Evolutionary conservation across 1,140 invertebrate species (phyloP), one percentile per base, ranked within the genome.

Genomic region (Cephus cinctus): DNA sequence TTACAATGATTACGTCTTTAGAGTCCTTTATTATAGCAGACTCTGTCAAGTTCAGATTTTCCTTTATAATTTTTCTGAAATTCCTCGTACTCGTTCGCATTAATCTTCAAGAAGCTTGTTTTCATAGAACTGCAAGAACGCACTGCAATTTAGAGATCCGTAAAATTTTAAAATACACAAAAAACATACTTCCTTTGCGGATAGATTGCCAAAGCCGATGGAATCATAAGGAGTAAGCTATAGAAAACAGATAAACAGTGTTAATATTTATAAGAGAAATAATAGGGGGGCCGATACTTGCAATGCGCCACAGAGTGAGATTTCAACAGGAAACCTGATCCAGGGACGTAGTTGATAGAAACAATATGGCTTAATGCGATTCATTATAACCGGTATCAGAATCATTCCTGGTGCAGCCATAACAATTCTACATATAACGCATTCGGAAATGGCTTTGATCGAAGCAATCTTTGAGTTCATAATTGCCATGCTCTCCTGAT

Each of bases 371-470:
- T 49, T 31, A 4, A 56, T 31, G 8, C 34, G 18, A 15, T 40
- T 39, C 21, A 43, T 42, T 34, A 52, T 41, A 5, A 59, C 18
- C 11, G 60, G 56, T 30, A 65, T 47, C 3, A 56, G 19, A 5
- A 64, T 56, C 78, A 84, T 81, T 52, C 79, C 79, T 14, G 82
- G 80, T 20, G 78, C 74, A 6, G 78, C 84, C 84, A 87, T 88
- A 19, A 76, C 54, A 42, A 87, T 82, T 55, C 86, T 73, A 11
- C 79, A 81, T 5, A 86, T 27, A 4, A 85, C 75, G 15, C 87
- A 86, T 62, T 84, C 78, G 41, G 76, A 58, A 40, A 86, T 85
- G 9, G 78, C 81, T 54, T 73, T 75, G 44, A 73, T 59, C 8
- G 81, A 79, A 23, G 81, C 80, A 8, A 73, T 21, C 55, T 73